A percentile compares a stretch with the other conserved stretches of the same genome.
These are phyloP conservation scores for Druon quercuslanigerum DNA, from an alignment of 1,140 invertebrate genomes.

Conservation along the genomic window DNA sequence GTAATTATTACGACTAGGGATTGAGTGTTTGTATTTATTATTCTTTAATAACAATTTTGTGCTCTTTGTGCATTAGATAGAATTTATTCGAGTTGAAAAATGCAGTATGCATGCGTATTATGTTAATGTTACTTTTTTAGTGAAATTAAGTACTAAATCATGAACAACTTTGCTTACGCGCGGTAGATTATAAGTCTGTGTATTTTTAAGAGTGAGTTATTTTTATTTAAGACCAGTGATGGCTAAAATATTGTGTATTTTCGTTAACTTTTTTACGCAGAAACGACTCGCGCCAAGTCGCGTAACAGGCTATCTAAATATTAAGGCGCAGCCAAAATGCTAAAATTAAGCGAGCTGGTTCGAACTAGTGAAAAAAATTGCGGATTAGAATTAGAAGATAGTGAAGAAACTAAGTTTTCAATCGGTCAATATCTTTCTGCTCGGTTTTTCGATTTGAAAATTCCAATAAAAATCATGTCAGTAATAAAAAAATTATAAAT, in stretches of 20 bases:
- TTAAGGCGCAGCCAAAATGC: no score
- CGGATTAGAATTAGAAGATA: no score
- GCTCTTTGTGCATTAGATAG: slow-evolving; percentile 5
- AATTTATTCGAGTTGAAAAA: slow-evolving; percentile 3
- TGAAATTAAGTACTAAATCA: slow-evolving; percentile 18
- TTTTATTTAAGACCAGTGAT: slow-evolving; percentile 10
- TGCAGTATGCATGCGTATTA: not conserved
- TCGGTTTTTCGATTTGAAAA: no score
- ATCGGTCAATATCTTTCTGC: no score
- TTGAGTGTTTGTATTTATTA: slow-evolving; percentile 30
- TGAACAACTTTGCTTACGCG: slow-evolving; percentile 25
- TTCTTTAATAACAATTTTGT: not conserved
- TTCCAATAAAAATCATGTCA: no score
- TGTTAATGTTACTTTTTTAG: not conserved
- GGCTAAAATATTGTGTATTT: not conserved
- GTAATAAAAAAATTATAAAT: no score
- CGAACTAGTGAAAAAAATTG: no score
- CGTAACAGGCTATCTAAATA: no score
- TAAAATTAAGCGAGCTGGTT: no score
- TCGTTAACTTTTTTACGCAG: not conserved
- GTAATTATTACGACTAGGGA: slow-evolving; percentile 15
- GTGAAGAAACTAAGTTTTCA: no score
- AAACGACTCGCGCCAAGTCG: no score
- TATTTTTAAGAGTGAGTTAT: not conserved
- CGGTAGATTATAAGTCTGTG: slow-evolving; percentile 8